These are phyloP conservation scores for Squalus acanthias DNA, from an alignment of 2,797 vertebrate species.

Conservation along the genomic window DNA sequence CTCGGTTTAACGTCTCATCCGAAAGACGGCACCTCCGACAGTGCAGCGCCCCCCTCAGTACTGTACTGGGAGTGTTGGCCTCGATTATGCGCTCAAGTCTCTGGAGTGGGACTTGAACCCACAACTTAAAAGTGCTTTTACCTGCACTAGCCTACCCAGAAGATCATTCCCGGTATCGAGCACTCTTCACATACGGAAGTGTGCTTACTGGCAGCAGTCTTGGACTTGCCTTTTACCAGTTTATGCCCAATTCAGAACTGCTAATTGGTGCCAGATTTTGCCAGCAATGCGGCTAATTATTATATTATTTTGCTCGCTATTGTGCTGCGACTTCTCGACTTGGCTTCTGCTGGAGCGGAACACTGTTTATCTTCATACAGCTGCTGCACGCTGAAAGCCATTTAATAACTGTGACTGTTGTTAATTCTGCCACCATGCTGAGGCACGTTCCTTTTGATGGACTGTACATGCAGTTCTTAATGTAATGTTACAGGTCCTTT, in stretches of 20 bases:
- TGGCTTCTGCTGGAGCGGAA: neutral
- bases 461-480: neutral
- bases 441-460: neutral
- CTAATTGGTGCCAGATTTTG: neutral
- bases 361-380: neutral
- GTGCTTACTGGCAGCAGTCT: neutral
- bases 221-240: neutral
- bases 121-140: neutral
- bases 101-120: neutral
- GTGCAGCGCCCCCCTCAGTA: neutral
- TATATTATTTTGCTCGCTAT: neutral
- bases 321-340: neutral
- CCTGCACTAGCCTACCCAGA: too few relatives aligned
- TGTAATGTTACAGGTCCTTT: neutral
- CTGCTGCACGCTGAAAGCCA: neutral
- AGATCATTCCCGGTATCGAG: neutral
- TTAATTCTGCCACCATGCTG: neutral
- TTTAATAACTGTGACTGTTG: neutral
- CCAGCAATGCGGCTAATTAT: neutral
- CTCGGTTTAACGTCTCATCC: neutral
- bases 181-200: neutral
- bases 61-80: neutral
- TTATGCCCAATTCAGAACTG: neutral
- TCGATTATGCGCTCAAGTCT: neutral
- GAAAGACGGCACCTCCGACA: neutral